A percentile compares a stretch with the other conserved stretches of the same genome.
Conservation (phyloP, 2,797 vertebrate species). For the Chiroxiphia lanceolata region DNA sequence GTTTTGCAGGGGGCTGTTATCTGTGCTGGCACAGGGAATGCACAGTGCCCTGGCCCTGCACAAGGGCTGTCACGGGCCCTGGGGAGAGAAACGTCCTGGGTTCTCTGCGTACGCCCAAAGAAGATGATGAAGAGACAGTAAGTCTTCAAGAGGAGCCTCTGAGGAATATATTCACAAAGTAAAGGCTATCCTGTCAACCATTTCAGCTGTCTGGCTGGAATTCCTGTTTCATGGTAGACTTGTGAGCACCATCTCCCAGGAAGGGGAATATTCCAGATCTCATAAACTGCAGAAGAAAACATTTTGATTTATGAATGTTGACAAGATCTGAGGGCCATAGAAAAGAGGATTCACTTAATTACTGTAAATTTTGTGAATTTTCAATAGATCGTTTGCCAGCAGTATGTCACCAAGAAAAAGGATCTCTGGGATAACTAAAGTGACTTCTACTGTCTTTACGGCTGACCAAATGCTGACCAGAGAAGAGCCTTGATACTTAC, state of each 20-base stretch:
- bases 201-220: background rate
- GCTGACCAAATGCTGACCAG: background rate
- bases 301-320: background rate
- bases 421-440: background rate
- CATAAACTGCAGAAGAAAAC: background rate
- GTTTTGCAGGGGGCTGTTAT: background rate
- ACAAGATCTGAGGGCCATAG: background rate
- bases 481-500: background rate
- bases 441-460: background rate
- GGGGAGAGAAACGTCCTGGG: background rate
- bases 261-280: background rate
- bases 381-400: background rate
- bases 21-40: background rate
- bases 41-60: background rate
- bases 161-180: background rate
- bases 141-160: background rate
- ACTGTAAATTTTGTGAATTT: background rate
- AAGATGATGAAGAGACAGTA: background rate
- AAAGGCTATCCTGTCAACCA: background rate
- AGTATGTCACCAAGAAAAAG: background rate
- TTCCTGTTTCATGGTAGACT: background rate
- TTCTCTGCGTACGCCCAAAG: background rate
- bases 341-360: background rate
- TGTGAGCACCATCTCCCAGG: background rate
- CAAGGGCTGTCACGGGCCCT: background rate